phyloP scores from a whole-genome alignment of 2,113 vertebrate genomes.

The Tachycineta bicolor region DNA sequence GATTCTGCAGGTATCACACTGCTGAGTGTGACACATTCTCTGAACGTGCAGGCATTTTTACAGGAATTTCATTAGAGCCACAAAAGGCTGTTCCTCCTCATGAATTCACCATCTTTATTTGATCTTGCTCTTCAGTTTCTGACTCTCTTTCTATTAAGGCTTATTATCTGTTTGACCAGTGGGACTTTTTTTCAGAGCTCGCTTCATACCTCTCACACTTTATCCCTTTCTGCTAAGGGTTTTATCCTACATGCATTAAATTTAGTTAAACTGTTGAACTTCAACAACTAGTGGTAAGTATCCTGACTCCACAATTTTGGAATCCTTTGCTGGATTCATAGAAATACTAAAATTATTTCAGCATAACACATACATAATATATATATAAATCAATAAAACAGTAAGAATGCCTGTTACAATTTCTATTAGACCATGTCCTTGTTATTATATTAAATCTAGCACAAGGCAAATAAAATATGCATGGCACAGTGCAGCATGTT shows the following conservation, averaged over 20 bases:
- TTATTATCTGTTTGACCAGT: neutral
- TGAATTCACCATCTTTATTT: neutral
- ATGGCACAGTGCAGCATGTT: neutral
- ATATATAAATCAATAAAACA: neutral
- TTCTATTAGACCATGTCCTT: neutral
- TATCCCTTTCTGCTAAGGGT: neutral
- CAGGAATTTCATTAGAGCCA: neutral
- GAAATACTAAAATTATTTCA: neutral
- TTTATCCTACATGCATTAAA: neutral
- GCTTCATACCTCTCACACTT: neutral
- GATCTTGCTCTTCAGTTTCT: neutral
- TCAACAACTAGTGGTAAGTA: neutral
- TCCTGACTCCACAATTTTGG: neutral
- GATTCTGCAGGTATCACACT: neutral
- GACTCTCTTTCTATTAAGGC: neutral
- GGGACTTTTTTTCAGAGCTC: neutral
- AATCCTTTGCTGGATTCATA: neutral
- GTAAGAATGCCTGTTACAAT: neutral
- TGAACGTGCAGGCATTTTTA: neutral
- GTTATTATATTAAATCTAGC: neutral
- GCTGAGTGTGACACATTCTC: neutral
- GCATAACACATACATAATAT: neutral
- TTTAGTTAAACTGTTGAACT: neutral
- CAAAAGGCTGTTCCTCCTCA: neutral
- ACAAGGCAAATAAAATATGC: neutral